Evolutionary conservation across 92 coral and sea anemone species (phyloP), one percentile per base, ranked within the genome.

Genomic region (Heteractis magnifica): DNA sequence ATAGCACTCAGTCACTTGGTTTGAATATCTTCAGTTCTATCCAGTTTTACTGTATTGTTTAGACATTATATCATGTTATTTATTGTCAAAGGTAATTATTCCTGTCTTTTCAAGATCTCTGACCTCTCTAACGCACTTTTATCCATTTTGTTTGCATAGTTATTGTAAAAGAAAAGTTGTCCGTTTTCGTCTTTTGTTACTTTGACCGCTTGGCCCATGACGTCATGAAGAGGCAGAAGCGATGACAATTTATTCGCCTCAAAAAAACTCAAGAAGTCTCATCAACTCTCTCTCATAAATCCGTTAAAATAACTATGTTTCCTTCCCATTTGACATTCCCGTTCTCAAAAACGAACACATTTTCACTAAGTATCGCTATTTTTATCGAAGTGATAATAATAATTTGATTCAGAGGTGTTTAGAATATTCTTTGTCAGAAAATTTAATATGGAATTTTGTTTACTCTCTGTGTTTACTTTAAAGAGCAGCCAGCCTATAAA

Each of bases 371-470:
- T 78, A 23, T n/a, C 48, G 80, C 65, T 44, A 23, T 58, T 41
- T 62, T 56, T 55, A 41, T 19, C 49, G 11, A 21, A 41, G 15
- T 1, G 50, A 4, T 52, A 78, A 16, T n/a, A 34, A 78, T 51
- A 56, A 41, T 52, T 78, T 41, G 65, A n/a, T 20, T 20, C 73
- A 68, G 73, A 20, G 21, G 21, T 68, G 73, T 76, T 84, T 77
- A 8, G 48, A 59, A 51, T n/a, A 52, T 49, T 77, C 79, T 65
- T 75, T 55, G 79, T 56, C 34, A 49, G 71, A 71, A 76, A 93
- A 89, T 89, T 92, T 94, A 89, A 91, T 92, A 89, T 76, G 90
- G 85, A 87, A 82, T 80, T 65, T 21, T 91, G 82, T 91, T 94
- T 89, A 79, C 79, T 64, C 58, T 74, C 23, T 41, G 73, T 92